Percentiles rank a stretch among this genome's conserved stretches.
phyloP scores from a whole-genome alignment of 2,113 vertebrate species.

The Limnothrissa miodon region DNA sequence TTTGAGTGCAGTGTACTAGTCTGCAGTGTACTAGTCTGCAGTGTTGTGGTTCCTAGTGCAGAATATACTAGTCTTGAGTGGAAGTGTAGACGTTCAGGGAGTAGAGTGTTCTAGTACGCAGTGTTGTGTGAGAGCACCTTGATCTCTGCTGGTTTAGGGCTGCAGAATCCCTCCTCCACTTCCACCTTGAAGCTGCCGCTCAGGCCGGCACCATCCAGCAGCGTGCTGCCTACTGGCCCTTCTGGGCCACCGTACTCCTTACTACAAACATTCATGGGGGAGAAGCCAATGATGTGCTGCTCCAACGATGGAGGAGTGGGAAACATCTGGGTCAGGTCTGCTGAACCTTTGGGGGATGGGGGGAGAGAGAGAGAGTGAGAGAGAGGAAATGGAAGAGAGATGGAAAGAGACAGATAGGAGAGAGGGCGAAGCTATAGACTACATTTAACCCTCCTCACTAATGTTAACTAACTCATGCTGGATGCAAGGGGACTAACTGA shows the following conservation, averaged over 20 bases:
- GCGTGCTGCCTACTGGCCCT: constrained; percentile 76
- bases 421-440: no score
- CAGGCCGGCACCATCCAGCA: constrained; percentile 81
- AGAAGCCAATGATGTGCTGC: constrained; percentile 97
- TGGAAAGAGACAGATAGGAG: background rate
- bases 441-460: no score
- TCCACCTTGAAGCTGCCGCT: constrained; percentile 90
- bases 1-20: no score
- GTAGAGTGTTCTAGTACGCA: background rate
- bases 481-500: constrained; percentile 79
- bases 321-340: constrained; percentile 97
- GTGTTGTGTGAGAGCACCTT: constrained; percentile 73
- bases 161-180: constrained; percentile 96
- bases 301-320: constrained; percentile 95
- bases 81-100: no score
- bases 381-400: background rate
- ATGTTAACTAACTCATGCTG: no score
- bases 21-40: no score
- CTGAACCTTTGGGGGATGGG: constrained; percentile 74
- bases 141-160: constrained; percentile 94
- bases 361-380: constrained; percentile 24
- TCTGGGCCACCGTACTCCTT: constrained; percentile 95
- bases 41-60: no score
- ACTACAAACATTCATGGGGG: constrained; percentile 96
- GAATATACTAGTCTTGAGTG: no score